Evolutionary conservation across 2,888 invertebrate species (phyloP), one percentile per base, ranked within the genome.

Genomic region (Andricus curvator): DNA sequence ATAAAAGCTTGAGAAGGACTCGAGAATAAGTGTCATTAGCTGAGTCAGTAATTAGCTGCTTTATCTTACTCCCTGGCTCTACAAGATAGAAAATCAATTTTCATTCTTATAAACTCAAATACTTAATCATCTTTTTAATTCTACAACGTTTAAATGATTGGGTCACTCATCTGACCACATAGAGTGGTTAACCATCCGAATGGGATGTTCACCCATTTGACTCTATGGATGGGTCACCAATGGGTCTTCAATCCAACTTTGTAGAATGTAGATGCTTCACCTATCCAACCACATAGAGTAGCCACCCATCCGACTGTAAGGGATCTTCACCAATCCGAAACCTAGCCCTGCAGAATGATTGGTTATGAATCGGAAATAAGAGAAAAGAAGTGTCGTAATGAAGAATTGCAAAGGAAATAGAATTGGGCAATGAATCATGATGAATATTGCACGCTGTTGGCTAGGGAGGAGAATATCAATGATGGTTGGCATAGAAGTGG

Each of bases 401-500:
- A 29, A 29, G n/a, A 64, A 64, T 29, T 64, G 29, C 8, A 22
- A 64, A 29, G 22, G 74, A 74, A 74, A 8, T 74, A 25, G 33
- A 74, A 74, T 74, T 74, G 33, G 56, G 33, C 74, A 74, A 56
- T 60, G 56, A 68, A 17, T 64, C 64, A 48, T 48, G n/a, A 56
- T n/a, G 56, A 22, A 51, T 56, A 37, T 60, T 74, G 51, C 74
- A 33, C 33, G 74, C 56, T 33, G 74, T 56, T 74, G 74, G 33
- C 33, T 33, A n/a, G 33, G n/a, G 56, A 33, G 68, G 6, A 17
- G 44, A 74, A 74, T 82, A 74, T 80, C 37, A 60, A n/a, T 20
- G 37, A 56, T 29, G 41, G 56, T 44, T 77, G 80, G 79, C 70
- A 67, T 3, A 79, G 78, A 80, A 76, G 78, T 81, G 37, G 78